A percentile compares a stretch with the other conserved stretches of the same genome.
Conservation (phyloP, 1,140 invertebrate species). For the Lamellibrachia luymesi region DNA sequence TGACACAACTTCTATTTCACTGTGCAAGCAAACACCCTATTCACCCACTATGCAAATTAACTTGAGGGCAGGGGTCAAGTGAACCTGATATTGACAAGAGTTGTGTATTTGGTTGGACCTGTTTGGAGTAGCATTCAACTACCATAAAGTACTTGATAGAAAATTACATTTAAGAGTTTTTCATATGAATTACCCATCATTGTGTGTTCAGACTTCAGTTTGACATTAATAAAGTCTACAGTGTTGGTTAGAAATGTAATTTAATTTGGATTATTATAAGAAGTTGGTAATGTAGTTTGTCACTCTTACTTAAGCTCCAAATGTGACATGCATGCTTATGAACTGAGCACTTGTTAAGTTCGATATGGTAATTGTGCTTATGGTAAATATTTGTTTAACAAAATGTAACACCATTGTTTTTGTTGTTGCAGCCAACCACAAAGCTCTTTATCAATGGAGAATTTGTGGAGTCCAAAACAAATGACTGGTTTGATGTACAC, state of each 20-base stretch:
- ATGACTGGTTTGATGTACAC: constrained; percentile 89
- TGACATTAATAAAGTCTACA: neutral
- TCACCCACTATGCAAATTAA: neutral
- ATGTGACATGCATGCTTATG: neutral
- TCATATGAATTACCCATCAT: neutral
- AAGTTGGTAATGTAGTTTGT: neutral
- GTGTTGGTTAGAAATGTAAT: neutral
- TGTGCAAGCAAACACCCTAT: neutral
- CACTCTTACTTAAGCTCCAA: neutral
- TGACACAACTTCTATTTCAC: neutral
- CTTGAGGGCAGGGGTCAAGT: neutral
- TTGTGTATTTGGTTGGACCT: neutral
- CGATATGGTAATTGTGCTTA: neutral
- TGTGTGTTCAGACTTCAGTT: neutral
- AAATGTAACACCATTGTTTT: constrained; percentile 8
- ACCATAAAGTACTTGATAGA: neutral
- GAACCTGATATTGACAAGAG: neutral
- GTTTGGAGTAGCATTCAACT: neutral
- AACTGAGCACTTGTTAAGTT: neutral
- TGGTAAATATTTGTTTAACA: neutral
- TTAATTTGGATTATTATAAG: too few species aligned
- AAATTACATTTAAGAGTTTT: neutral
- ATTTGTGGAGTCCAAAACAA: constrained; percentile 89
- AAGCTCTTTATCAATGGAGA: constrained; percentile 95
- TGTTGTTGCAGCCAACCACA: constrained; percentile 49